Conservation (phyloP, 2,888 invertebrate genomes). For the Bombyx huttoni region DNA sequence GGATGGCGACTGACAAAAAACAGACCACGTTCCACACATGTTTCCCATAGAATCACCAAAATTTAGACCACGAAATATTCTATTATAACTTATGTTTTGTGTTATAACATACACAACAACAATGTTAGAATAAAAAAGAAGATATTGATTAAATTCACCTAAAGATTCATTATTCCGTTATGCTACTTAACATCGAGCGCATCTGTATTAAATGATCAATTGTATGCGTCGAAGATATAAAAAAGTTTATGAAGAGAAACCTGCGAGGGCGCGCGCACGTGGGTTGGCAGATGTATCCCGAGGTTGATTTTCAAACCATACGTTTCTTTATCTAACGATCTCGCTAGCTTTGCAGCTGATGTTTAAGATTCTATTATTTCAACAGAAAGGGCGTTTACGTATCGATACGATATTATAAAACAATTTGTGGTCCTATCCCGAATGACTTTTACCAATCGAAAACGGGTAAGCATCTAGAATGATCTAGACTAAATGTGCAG, state of each 20-base stretch:
- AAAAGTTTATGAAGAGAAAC: conserved; percentile 45
- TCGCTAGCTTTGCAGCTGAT: conserved; percentile 40
- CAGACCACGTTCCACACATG: conserved; percentile 44
- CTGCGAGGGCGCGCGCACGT: conserved; percentile 61
- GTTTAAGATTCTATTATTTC: conserved; percentile 48
- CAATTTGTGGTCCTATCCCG: conserved; percentile 13
- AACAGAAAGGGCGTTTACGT: conserved; percentile 30
- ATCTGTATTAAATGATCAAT: conserved; percentile 64
- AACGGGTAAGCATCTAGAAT: conserved; percentile 8
- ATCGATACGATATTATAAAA: conserved; percentile 25
- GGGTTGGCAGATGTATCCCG: conserved; percentile 64
- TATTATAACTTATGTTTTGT: background rate
- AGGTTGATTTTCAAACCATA: conserved; percentile 26
- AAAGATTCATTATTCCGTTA: conserved; percentile 51
- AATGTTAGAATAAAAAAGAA: background rate
- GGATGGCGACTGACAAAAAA: conserved; percentile 60
- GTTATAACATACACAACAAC: background rate
- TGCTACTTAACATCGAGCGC: too few species aligned
- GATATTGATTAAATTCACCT: conserved; percentile 43
- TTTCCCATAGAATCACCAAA: conserved; percentile 24
- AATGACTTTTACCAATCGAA: conserved; percentile 12
- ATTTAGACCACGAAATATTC: conserved; percentile 31
- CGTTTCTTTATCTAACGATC: conserved; percentile 49
- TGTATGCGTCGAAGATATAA: conserved; percentile 43
- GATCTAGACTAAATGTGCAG: conserved; percentile 6